Evolutionary conservation across 2,113 vertebrate genomes (phyloP).

Genomic region (Merops nubicus): DNA sequence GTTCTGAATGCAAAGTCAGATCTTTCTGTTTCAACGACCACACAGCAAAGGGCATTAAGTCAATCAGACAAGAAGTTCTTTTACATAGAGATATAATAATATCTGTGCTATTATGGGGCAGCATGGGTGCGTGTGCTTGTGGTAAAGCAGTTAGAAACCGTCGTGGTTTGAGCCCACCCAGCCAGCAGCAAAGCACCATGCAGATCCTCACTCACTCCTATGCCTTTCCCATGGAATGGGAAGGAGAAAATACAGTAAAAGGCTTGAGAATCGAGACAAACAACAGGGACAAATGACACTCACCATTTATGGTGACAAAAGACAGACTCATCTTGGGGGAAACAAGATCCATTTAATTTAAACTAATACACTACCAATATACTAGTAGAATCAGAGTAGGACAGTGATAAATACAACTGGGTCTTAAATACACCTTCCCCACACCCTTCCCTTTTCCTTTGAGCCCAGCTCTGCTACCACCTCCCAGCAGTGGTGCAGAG

Average conservation of each 20-base stretch:
- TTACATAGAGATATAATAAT: neutral
- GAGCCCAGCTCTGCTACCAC: neutral
- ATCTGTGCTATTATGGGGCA: neutral
- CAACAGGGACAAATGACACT: neutral
- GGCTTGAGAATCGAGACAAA: neutral
- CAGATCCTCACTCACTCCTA: neutral
- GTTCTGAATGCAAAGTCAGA: neutral
- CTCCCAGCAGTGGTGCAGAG: neutral
- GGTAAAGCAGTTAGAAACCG: neutral
- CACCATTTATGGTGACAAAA: neutral
- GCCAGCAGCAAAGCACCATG: neutral
- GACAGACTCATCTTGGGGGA: neutral
- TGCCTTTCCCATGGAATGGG: neutral
- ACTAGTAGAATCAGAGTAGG: neutral
- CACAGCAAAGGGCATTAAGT: neutral
- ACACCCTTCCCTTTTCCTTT: too few species aligned
- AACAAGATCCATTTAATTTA: neutral
- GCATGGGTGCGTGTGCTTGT: fast-evolving
- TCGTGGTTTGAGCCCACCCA: neutral
- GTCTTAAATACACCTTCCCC: neutral
- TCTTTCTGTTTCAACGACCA: neutral
- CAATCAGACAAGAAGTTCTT: neutral
- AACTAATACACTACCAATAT: neutral
- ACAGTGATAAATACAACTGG: neutral
- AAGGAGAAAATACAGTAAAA: neutral